Conservation (phyloP, 2,797 vertebrate species). For the Steatocranus sp. region DNA sequence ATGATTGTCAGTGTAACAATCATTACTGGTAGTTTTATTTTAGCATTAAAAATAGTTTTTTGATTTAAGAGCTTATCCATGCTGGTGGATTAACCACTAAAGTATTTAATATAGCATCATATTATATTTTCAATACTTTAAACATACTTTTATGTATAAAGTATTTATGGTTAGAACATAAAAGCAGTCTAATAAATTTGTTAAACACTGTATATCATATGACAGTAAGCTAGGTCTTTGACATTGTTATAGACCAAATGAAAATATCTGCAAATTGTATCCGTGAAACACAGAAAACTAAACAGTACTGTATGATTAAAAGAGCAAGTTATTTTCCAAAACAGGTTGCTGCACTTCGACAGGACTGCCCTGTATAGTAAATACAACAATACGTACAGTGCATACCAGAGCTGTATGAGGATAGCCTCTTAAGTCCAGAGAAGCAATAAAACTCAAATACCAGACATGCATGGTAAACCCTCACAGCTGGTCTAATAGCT, state of each 20-base stretch:
- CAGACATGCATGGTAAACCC: conserved; percentile 68
- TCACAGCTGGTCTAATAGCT: conserved; percentile 62
- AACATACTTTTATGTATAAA: neutral
- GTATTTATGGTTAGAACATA: neutral
- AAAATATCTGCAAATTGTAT: neutral
- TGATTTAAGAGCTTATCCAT: neutral
- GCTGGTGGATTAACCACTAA: neutral
- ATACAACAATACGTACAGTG: conserved; percentile 18
- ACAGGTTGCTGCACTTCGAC: neutral
- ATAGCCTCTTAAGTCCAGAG: conserved; percentile 51
- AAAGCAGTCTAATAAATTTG: neutral
- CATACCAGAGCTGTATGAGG: conserved; percentile 44
- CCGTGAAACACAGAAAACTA: neutral
- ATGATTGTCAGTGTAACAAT: neutral
- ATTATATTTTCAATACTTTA: neutral
- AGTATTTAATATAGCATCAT: neutral
- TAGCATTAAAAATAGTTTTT: neutral
- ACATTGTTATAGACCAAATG: neutral
- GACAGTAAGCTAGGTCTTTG: neutral
- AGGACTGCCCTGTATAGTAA: neutral
- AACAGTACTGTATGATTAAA: neutral
- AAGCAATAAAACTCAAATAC: conserved; percentile 73
- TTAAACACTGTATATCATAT: neutral
- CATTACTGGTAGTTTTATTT: neutral
- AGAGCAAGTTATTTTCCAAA: neutral